These are phyloP conservation scores for Atta texana DNA, from an alignment of 1,140 invertebrate genomes.

Conservation along the genomic window DNA sequence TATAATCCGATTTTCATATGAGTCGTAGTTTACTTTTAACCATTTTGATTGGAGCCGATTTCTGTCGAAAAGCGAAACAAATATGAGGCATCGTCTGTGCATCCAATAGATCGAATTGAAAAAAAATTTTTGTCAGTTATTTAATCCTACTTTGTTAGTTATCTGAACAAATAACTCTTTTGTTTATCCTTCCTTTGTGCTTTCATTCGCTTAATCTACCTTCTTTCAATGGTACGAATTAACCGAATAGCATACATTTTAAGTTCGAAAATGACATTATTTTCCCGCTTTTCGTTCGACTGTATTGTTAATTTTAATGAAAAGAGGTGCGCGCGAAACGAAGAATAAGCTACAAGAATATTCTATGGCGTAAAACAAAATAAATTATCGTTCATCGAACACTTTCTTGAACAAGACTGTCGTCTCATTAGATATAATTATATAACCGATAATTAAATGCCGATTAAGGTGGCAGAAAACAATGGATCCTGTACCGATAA, in stretches of 20 bases:
- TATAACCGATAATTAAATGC: slow-evolving; percentile 43
- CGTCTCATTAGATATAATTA: slow-evolving; percentile 54
- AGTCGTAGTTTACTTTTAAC: slow-evolving; percentile 28
- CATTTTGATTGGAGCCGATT: slow-evolving; percentile 1
- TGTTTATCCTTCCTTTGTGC: not conserved
- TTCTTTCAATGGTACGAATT: slow-evolving; percentile 1
- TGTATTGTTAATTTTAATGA: slow-evolving; percentile 24
- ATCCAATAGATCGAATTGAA: not conserved
- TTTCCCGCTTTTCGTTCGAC: not conserved
- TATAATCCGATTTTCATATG: slow-evolving; percentile 70
- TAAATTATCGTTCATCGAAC: slow-evolving; percentile 30
- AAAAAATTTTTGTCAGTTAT: not conserved
- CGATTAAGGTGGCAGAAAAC: slow-evolving; percentile 39
- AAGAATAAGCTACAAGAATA: not conserved
- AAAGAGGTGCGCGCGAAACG: not conserved
- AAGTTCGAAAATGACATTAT: not conserved
- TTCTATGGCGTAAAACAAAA: not conserved
- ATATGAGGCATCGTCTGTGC: slow-evolving; percentile 9
- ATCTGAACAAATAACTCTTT: not conserved
- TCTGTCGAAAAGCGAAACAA: slow-evolving; percentile 46
- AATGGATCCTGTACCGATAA: not conserved
- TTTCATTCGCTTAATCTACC: not conserved
- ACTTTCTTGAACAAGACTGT: slow-evolving; percentile 12
- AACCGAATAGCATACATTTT: slow-evolving; percentile 1
- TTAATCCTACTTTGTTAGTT: slow-evolving; percentile 30